phyloP scores from a whole-genome alignment of 2,888 invertebrate species.

The Atherix ibis region DNA sequence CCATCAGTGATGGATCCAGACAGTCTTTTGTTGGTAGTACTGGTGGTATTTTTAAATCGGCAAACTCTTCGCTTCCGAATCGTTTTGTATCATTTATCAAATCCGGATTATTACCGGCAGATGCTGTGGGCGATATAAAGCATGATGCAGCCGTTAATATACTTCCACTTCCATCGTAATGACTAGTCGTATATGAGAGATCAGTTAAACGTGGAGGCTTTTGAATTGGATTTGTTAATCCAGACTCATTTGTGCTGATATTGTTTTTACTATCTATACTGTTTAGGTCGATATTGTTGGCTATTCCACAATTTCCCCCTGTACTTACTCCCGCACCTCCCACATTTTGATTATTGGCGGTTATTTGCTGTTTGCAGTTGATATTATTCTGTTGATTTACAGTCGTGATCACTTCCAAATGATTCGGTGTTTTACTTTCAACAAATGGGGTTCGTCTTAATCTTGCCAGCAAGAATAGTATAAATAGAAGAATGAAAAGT shows the following conservation, averaged over 20 bases:
- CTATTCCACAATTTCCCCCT: constrained; percentile 38
- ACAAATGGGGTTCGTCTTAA: constrained; percentile 55
- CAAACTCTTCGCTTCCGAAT: constrained; percentile 37
- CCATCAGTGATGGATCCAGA: constrained; percentile 34
- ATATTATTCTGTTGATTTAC: constrained; percentile 37
- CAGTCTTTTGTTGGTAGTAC: constrained; percentile 34
- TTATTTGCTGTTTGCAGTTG: constrained; percentile 34
- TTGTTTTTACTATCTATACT: constrained; percentile 25
- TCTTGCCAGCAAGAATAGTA: constrained; percentile 57
- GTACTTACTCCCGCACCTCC: constrained; percentile 37
- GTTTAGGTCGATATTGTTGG: constrained; percentile 20
- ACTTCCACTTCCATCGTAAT: constrained; percentile 52
- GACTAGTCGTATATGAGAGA: constrained; percentile 50
- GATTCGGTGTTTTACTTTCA: constrained; percentile 62
- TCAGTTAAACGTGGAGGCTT: constrained; percentile 56
- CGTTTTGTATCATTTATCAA: constrained; percentile 69
- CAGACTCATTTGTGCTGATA: constrained; percentile 29
- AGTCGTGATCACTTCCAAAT: constrained; percentile 55
- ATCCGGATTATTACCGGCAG: constrained; percentile 67
- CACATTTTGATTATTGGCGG: constrained; percentile 31
- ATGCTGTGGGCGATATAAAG: constrained; percentile 58
- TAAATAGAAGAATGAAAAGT: constrained; percentile 53
- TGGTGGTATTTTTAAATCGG: constrained; percentile 24
- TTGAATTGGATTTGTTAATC: constrained; percentile 45
- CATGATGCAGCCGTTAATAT: constrained; percentile 47